Base-by-base conservation (phyloP, 2,888 invertebrate species). In the Lampropteryx suffumata region DNA sequence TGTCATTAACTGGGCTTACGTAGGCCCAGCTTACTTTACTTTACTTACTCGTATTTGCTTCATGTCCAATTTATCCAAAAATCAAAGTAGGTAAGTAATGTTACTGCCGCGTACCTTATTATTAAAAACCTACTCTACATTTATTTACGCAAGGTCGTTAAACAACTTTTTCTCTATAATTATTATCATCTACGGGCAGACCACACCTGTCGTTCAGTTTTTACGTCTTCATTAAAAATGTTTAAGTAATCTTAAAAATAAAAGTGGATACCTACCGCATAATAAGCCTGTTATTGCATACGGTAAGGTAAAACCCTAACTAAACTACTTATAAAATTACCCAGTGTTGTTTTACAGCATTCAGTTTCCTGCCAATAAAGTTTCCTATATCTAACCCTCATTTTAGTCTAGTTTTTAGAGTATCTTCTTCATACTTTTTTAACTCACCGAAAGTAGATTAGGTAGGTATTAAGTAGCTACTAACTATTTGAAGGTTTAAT, bases 271-370 rank as follows among this genome's bases (percentile, higher is more conserved):
- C 64, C 61, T 67, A 64, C 67, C 70, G 62, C 68, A 65, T 58
- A 50, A 54, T 60, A 39, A 50, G 37, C 47, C 39, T 46, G 46
- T 56, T 65, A 57, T 64, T 54, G 61, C 60, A 60, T 28, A 45
- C 42, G 59, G 60, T 61, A 67, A 65, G 55, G 57, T 35, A 35
- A 35, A 7, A 62, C 62, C 6, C 33, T 42, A 59, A 59, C n/a
- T n/a, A n/a, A n/a, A n/a, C n/a, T n/a, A 59, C 61, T 49, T 64
- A 65, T 62, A 61, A 53, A 62, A 69, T 65, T 64, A 62, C 58
- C 35, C 41, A 42, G 63, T 65, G 50, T 72, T 62, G 49, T 57
- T 60, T 73, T 70, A 66, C 70, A n/a, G 33, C 26, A 42, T 33
- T 32, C 13, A 26, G 30, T 32, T 42, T 32, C 32, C 41, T 55